Base-by-base conservation (phyloP, 2,797 vertebrate genomes). In the Dendrocincla tyrannina region DNA sequence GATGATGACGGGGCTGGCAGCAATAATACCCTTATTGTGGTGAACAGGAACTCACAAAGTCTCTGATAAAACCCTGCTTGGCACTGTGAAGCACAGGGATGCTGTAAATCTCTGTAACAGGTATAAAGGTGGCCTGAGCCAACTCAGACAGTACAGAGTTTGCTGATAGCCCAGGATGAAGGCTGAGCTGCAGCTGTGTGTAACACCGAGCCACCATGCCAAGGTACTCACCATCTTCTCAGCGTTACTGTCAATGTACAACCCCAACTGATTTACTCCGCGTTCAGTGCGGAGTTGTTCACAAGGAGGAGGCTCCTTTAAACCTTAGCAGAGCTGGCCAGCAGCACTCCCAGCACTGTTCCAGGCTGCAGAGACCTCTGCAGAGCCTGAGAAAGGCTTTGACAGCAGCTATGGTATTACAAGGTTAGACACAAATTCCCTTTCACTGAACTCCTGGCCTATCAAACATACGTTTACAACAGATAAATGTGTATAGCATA, bases 401-500 rank as follows among this genome's bases (percentile, higher is more conserved):
- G 74, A 59, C 77, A 77, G 88, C 77, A 67, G 53, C 37, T 33
- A 11, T 14, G 27, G 33, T 11, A 75, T 85, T 84, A 88, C 15
- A 37, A 70, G 81, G 77, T 49, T 84, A 92, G 58, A 42, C n/a
- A 35, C 59, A 76, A 94, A 64, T 32, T 93, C 73, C 70, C 52
- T 91, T 93, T 27, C 25, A 19, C 68, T 93, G 89, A 96, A 93
- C 94, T 79, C 85, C 47, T 68, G 74, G 62, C 93, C 95, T 74
- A 66, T 80, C 82, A 94, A 96, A 87, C 67, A 90, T 37, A 50
- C 44, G 64, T 85, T 97, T 93, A 92, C 73, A 91, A 77, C 17
- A 84, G 67, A 85, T 84, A 97, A 84, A 91, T 72, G 88, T 33
- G 84, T 73, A 83, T 74, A 96, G 80, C 89, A 95, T 91, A 96